Evolutionary conservation across 2,888 invertebrate genomes (phyloP).

Genomic region (Chymomyza amoena): DNA sequence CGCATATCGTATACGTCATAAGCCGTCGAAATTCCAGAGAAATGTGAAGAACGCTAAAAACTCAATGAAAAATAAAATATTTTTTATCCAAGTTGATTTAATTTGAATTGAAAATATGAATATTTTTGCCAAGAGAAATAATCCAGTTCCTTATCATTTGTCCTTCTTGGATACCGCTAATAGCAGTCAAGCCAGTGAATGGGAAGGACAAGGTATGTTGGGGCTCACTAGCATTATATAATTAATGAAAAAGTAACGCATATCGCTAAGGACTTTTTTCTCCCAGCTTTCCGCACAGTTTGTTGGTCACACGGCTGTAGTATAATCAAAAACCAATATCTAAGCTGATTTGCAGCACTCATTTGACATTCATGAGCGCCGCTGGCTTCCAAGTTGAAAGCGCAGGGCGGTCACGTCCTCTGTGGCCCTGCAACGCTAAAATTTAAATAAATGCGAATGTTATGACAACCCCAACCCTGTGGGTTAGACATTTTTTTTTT

Average conservation of each 20-base stretch:
- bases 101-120: no score
- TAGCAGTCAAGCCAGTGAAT: no score
- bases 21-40: no score
- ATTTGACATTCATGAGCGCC: constrained; percentile 62
- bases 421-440: constrained; percentile 41
- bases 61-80: no score
- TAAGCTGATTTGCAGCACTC: constrained; percentile 46
- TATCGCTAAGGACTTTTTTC: not conserved
- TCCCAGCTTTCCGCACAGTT: no score
- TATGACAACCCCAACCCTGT: constrained; percentile 26
- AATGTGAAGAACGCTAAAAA: no score
- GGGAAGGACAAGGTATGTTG: no score
- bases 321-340: constrained; percentile 67
- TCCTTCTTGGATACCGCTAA: no score
- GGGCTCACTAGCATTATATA: not conserved
- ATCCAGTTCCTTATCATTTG: no score
- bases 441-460: constrained; percentile 59
- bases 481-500: constrained; percentile 28
- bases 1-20: no score
- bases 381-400: constrained; percentile 3
- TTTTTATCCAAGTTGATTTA: no score
- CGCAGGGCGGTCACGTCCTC: constrained; percentile 52
- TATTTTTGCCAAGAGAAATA: no score
- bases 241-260: not conserved
- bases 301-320: not conserved